Percentiles rank a stretch among this genome's conserved stretches.
These are phyloP conservation scores for Otocyon megalotis DNA, from an alignment of 2,113 vertebrate species.

Conservation along the genomic window DNA sequence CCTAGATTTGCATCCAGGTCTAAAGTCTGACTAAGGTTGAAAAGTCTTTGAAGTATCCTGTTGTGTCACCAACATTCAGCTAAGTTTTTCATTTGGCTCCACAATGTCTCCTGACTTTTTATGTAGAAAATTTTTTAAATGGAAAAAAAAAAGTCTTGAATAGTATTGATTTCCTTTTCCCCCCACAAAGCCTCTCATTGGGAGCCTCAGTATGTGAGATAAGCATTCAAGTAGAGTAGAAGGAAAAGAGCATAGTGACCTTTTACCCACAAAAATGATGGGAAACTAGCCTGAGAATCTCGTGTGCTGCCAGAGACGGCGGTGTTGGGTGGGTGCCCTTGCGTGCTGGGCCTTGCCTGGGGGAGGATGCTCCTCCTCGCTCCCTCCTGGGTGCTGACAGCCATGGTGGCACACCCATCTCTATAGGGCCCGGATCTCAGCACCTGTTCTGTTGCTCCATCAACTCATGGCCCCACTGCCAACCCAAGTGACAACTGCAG, in stretches of 20 bases:
- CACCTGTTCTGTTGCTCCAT: not conserved
- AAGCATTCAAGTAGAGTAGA: not conserved
- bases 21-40: not conserved
- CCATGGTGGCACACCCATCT: rapidly evolving
- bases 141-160: not conserved
- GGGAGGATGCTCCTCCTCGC: rapidly evolving
- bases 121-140: not conserved
- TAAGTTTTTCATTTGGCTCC: not conserved
- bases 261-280: not conserved
- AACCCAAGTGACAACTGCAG: not conserved
- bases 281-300: not conserved
- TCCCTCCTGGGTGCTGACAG: not conserved
- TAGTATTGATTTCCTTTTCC: not conserved
- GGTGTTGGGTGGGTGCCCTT: too few species aligned
- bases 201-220: not conserved
- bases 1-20: not conserved
- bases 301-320: not conserved
- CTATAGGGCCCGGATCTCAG: not conserved
- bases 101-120: not conserved
- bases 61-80: not conserved
- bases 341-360: rapidly evolving
- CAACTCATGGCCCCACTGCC: not conserved
- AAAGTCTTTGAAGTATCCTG: not conserved
- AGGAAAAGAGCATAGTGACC: not conserved
- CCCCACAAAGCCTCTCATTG: not conserved